Evolutionary conservation across 35 echinoderm and acorn worm genomes (phyloP).

Genomic region (Lytechinus variegatus): DNA sequence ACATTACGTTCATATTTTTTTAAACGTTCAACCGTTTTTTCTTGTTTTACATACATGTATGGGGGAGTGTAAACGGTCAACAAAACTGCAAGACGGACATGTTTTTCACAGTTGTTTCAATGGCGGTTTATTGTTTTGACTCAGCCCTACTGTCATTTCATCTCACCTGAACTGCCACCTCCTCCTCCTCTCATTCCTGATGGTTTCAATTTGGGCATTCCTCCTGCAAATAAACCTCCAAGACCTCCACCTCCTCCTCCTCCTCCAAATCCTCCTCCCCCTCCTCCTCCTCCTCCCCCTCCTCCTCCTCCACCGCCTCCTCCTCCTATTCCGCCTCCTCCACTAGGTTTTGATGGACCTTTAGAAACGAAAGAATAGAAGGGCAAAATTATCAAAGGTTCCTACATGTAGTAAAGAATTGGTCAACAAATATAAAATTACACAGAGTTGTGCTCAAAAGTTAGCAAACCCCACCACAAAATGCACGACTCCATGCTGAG

Average conservation of each 20-base stretch:
- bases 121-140: too few relatives aligned
- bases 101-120: too few relatives aligned
- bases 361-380: constrained; percentile 20
- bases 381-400: background rate
- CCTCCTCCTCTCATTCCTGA: constrained; percentile 51
- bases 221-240: constrained; percentile 78
- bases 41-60: too few relatives aligned
- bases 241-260: constrained; percentile 63
- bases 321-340: constrained; percentile 61
- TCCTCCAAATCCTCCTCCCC: constrained; percentile 53
- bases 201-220: constrained; percentile 70
- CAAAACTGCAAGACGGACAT: too few relatives aligned
- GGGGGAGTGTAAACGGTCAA: too few relatives aligned
- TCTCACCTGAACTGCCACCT: background rate
- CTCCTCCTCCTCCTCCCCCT: constrained; percentile 59
- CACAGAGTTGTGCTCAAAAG: too few relatives aligned
- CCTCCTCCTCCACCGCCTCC: constrained; percentile 59
- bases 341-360: constrained; percentile 45
- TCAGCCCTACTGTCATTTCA: background rate
- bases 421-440: background rate
- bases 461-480: too few relatives aligned
- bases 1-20: too few relatives aligned
- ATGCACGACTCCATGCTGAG: background rate
- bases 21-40: too few relatives aligned
- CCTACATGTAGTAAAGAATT: background rate